Evolutionary conservation across 2,113 vertebrate genomes (phyloP).

Genomic region (Cichladusa arquata): DNA sequence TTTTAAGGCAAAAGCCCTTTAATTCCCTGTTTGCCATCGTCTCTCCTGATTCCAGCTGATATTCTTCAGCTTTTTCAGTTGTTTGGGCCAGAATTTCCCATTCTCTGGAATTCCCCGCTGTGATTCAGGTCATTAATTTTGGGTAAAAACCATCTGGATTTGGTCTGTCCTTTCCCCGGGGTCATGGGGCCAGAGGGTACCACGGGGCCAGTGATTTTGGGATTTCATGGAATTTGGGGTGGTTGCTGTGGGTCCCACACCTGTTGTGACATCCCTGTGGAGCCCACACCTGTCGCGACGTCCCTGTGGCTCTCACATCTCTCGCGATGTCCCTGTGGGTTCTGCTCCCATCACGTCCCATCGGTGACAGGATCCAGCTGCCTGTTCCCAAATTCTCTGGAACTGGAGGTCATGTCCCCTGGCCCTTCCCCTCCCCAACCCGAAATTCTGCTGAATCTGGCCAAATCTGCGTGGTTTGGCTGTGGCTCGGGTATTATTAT

Average conservation of each 20-base stretch:
- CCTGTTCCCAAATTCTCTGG: not conserved
- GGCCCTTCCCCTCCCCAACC: no score
- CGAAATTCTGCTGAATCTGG: not conserved
- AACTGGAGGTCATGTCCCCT: not conserved
- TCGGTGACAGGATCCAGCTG: not conserved
- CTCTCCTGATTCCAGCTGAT: not conserved
- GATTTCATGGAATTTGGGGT: not conserved
- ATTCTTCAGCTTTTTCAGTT: not conserved
- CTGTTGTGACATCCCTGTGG: not conserved
- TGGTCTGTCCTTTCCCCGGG: not conserved
- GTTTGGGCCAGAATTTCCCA: not conserved
- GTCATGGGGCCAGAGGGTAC: not conserved
- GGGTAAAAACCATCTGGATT: not conserved
- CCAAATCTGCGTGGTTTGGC: not conserved
- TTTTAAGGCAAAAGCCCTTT: not conserved
- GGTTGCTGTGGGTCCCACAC: no score
- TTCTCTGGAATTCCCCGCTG: not conserved
- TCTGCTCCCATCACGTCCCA: rapidly evolving
- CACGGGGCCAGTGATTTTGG: not conserved
- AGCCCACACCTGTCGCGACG: rapidly evolving
- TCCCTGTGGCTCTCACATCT: not conserved
- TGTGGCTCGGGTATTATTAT: not conserved
- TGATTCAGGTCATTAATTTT: not conserved
- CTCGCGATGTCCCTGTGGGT: not conserved
- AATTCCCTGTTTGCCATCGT: not conserved